A percentile compares a stretch with the other conserved stretches of the same genome.
Conservation (phyloP, 35 echinoderm and acorn worm genomes). For the Stichopus chloronotus region DNA sequence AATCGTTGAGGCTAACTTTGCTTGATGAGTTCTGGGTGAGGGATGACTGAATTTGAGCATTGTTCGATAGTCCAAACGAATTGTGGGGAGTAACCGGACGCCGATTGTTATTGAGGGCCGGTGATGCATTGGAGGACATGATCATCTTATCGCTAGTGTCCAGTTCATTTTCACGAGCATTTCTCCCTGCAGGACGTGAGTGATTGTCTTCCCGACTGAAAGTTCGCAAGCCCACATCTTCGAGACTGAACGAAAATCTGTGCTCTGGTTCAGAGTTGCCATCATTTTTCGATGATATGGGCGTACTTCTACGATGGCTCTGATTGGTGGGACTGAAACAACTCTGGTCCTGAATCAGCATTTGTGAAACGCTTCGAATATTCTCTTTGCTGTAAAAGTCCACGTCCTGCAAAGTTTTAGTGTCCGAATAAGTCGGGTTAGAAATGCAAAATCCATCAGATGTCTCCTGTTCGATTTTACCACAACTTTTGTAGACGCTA, state of each 20-base stretch:
- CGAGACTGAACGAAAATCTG: background rate
- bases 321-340: background rate
- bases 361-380: slow-evolving; percentile 11
- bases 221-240: background rate
- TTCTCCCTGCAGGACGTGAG: background rate
- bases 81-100: background rate
- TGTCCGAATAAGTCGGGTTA: background rate
- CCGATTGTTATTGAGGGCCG: background rate
- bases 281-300: background rate
- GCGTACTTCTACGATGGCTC: background rate
- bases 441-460: background rate
- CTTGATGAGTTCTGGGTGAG: background rate
- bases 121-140: background rate
- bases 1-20: background rate
- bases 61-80: too few species aligned
- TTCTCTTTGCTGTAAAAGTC: slow-evolving; percentile 42
- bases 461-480: background rate
- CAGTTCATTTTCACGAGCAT: background rate
- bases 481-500: background rate
- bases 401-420: background rate
- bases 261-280: background rate
- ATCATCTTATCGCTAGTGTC: background rate
- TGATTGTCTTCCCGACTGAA: background rate
- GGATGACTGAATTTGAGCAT: background rate
- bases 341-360: background rate